Base-by-base conservation (phyloP, 2,113 vertebrate species). In the Cyphomyrus discorhynchus region DNA sequence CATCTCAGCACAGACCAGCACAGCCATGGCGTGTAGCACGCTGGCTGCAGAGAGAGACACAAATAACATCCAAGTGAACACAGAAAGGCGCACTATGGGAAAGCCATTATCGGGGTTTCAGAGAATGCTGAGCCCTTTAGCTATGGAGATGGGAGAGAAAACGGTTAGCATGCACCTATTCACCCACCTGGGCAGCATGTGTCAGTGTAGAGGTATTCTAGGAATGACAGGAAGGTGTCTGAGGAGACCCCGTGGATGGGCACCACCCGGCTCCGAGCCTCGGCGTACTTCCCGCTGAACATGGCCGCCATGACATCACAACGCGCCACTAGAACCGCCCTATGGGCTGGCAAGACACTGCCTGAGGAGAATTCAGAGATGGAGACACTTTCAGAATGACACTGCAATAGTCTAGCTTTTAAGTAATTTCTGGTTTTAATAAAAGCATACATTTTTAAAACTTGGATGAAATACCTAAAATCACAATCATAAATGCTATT, bases 241-340 rank as follows among this genome's bases (percentile, higher is more conserved):
- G 98, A 99, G 92, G 98, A 98, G 92, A 99, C 97, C 0, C 97
- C 98, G 0, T 98, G 96, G 82, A 99, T 98, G 49, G 98, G 98
- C 93, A 99, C 96, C 92, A 98, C 96, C 89, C 97, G 86, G 49
- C 96, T 98, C 49, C 97, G 97, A 21, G 98, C 97, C 95, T 99
- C 98, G 24, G 97, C 95, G 31, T 99, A 99, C 91, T 97, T 98
- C 11, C 98, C 98, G 27, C 97, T 99, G 93, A 99, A 99, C 98
- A 99, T 99, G 92, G 98, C 98, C 1, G 98, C 98, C 98, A 99
- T 99, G 89, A 99, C 98, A 53, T 99, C 97, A 90, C 98, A 99
- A 82, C 98, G 98, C 3, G 98, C 98, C 88, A 98, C 97, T 91
- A 99, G 94, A 91, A 99, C 97, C 3, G 98, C 98, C 90, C 97